Evolutionary conservation across 2,797 vertebrate species (phyloP).

Genomic region (Trematomus bernacchii): DNA sequence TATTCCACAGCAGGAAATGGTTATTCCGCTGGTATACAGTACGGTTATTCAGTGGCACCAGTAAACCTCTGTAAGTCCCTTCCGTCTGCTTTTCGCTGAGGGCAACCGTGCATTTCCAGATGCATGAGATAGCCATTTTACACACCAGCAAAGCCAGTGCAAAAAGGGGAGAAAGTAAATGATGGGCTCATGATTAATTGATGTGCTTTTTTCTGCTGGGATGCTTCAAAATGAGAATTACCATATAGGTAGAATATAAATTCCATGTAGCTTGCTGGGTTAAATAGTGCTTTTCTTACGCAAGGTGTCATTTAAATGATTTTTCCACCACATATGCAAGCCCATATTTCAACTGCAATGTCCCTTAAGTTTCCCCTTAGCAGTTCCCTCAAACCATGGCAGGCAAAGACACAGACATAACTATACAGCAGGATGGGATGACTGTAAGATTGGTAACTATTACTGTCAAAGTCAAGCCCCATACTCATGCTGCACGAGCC

Average conservation of each 20-base stretch:
- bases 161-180: conserved; percentile 26
- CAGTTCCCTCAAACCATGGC: conserved; percentile 72
- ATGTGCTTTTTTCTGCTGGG: conserved; percentile 63
- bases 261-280: conserved; percentile 13
- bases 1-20: conserved; percentile 84
- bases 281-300: conserved; percentile 11
- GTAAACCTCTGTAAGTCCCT: conserved; percentile 88
- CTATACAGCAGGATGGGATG: conserved; percentile 76
- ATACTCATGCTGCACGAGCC: conserved; percentile 58
- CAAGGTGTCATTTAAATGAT: not conserved
- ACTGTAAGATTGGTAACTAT: conserved; percentile 79
- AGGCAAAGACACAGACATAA: conserved; percentile 69
- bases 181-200: conserved; percentile 39
- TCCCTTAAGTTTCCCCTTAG: conserved; percentile 69
- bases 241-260: too few relatives aligned
- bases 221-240: too few relatives aligned
- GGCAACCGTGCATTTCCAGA: conserved; percentile 82
- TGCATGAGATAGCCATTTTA: conserved; percentile 84
- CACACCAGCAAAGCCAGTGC: conserved; percentile 72
- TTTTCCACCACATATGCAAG: conserved; percentile 9
- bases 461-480: conserved; percentile 60
- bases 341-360: conserved; percentile 53
- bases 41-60: conserved; percentile 83
- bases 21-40: conserved; percentile 86
- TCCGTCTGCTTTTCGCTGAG: conserved; percentile 85